phyloP scores from a whole-genome alignment of 2,797 vertebrate species.

The Mastacembelus armatus region DNA sequence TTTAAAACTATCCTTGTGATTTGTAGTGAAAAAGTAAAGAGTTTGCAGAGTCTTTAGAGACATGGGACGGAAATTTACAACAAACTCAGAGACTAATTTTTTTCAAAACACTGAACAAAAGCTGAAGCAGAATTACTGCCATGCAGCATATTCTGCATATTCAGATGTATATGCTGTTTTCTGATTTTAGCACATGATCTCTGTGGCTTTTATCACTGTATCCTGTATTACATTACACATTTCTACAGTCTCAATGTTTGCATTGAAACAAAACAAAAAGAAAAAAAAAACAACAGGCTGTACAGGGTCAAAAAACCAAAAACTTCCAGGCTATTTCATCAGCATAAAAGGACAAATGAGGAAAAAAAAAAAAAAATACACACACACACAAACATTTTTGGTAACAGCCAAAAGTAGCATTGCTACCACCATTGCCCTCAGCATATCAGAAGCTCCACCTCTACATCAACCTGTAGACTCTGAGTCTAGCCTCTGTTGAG shows the following conservation, averaged over 20 bases:
- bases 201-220: constrained; percentile 30
- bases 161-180: constrained; percentile 42
- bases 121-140: constrained; percentile 23
- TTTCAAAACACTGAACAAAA: constrained; percentile 49
- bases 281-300: constrained; percentile 7
- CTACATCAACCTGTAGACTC: too few relatives aligned
- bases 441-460: too few relatives aligned
- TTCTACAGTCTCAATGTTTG: constrained; percentile 15
- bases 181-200: constrained; percentile 26
- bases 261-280: too few relatives aligned
- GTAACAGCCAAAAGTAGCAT: too few relatives aligned
- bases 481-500: too few relatives aligned
- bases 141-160: constrained; percentile 20
- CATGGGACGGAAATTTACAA: constrained; percentile 39
- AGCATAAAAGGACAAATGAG: too few relatives aligned
- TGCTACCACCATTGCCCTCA: too few relatives aligned
- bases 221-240: constrained; percentile 24
- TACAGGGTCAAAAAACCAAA: background rate
- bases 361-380: too few relatives aligned
- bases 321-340: too few relatives aligned
- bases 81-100: constrained; percentile 44
- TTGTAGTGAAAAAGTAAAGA: constrained; percentile 38
- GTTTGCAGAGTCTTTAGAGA: constrained; percentile 28
- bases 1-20: constrained; percentile 35
- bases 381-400: too few relatives aligned